Conservation (phyloP, 2,113 vertebrate species). For the Cercocebus atys region DNA sequence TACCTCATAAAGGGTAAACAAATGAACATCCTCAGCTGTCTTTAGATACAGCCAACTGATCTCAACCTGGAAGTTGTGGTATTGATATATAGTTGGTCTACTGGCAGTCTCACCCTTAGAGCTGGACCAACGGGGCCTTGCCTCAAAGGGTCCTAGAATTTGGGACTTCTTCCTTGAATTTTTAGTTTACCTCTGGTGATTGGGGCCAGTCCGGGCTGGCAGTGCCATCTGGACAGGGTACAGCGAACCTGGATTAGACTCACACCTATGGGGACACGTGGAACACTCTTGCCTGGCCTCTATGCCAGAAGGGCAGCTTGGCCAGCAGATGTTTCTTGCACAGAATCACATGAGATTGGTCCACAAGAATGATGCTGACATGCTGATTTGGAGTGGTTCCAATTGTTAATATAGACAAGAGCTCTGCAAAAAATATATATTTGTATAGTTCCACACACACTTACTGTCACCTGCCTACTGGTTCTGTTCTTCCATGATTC, state of each 20-base stretch:
- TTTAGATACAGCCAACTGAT: not conserved
- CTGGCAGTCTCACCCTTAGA: not conserved
- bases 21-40: not conserved
- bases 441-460: not conserved
- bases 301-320: not conserved
- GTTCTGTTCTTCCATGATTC: not conserved
- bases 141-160: not conserved
- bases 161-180: not conserved
- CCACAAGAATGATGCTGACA: not conserved
- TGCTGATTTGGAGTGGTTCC: not conserved
- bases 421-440: not conserved
- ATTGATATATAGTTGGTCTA: not conserved
- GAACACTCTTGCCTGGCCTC: not conserved
- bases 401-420: not conserved
- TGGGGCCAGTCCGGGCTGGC: not conserved
- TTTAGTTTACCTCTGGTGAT: not conserved
- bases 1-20: not conserved
- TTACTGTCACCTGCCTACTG: rapidly evolving
- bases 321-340: not conserved
- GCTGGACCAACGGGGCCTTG: too few relatives aligned
- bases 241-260: not conserved
- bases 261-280: not conserved
- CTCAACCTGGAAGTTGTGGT: not conserved
- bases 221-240: not conserved
- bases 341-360: not conserved